Base-by-base conservation (phyloP, 1,140 invertebrate species). In the Drosophila elegans region DNA sequence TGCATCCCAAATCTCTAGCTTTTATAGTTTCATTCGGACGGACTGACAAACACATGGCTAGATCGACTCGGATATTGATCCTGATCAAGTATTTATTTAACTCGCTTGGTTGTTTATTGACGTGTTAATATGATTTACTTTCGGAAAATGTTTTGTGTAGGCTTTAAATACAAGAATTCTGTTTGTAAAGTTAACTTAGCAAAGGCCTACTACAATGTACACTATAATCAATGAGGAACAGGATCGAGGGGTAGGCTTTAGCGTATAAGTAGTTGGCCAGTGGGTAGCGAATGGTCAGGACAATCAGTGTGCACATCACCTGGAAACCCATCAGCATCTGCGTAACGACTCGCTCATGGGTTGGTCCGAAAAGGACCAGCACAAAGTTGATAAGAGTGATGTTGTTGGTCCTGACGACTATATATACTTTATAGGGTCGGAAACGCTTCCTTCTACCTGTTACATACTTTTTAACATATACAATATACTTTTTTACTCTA, bases 381-480 rank as follows among this genome's bases (percentile, higher is more conserved):
- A 97, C 93, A 59, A 99, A 95, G 94, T 99, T 99, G 52, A 99
- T 98, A 21, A 99, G 93, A 2, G 99, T 99, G 68, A 98, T 95
- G 94, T 98, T 98, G 92, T 98, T 99, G 45, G 96, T 96, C 71
- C 95, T 94, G 25, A 96, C 93, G 13, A 94, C 92, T 60, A 21
- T 1, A 21, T 21, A 21, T 21, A 21, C 0, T 21, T 21, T 21
- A 21, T 21, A 21, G 16, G 16, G 16, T 21, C 16, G 16, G 16
- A 21, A 21, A 21, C 16, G 16, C 16, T 21, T 21, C 16, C 16
- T 21, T 21, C 16, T 21, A 21, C 16, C 16, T 21, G 16, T 21
- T 21, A n/a, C n/a, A n/a, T n/a, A n/a, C n/a, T n/a, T n/a, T n/a
- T n/a, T n/a, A n/a, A n/a, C n/a, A n/a, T n/a, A n/a, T n/a, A n/a